phyloP scores from a whole-genome alignment of 2,113 vertebrate species.

The Cryptomyrus ogoouensis region DNA sequence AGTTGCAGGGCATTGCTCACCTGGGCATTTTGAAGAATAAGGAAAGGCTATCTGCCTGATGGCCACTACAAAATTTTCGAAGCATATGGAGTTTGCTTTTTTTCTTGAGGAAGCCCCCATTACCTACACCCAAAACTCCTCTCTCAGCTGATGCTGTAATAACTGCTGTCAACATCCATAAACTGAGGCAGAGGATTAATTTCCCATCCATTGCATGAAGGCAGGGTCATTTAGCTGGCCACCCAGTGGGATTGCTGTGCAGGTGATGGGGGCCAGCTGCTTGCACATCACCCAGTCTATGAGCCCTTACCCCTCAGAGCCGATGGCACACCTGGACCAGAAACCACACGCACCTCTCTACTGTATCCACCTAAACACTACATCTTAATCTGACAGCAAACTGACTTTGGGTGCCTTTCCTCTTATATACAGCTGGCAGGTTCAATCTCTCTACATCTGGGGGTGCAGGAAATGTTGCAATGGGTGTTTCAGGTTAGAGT shows the following conservation, averaged over 20 bases:
- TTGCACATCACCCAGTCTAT: neutral
- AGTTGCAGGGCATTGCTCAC: too few species aligned
- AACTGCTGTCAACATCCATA: neutral
- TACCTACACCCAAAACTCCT: neutral
- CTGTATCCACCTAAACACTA: neutral
- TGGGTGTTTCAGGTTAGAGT: neutral
- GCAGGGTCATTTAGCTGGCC: neutral
- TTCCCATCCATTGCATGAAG: neutral
- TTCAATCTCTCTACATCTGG: neutral
- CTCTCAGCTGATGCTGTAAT: neutral
- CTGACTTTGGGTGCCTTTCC: neutral
- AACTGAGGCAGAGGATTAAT: neutral
- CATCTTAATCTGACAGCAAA: neutral
- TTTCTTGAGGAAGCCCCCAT: neutral
- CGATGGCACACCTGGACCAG: neutral
- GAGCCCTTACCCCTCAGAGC: neutral
- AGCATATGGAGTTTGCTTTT: neutral
- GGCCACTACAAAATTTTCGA: neutral
- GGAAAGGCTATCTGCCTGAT: neutral
- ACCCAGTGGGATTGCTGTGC: neutral
- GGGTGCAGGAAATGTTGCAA: neutral
- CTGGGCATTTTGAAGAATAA: neutral
- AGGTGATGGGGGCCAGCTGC: constrained; percentile 14
- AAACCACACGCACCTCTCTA: neutral
- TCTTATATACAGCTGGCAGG: neutral